A percentile compares a stretch with the other conserved stretches of the same genome.
These are phyloP conservation scores for Poecilobothrus nobilitatus DNA, from an alignment of 2,888 invertebrate genomes.

Conservation along the genomic window DNA sequence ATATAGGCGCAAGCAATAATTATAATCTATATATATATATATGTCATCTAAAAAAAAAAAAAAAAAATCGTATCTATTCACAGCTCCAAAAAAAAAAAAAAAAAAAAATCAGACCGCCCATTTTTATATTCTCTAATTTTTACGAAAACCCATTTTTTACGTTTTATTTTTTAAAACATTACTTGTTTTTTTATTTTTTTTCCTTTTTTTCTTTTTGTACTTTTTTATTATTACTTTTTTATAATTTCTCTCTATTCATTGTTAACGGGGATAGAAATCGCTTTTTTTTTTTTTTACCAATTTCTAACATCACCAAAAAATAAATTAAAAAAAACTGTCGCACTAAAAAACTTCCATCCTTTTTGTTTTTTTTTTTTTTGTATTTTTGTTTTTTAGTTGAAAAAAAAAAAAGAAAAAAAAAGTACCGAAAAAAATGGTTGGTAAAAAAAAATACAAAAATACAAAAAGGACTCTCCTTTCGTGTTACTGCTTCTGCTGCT, in stretches of 20 bases:
- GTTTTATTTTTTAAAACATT: no score
- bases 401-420: not conserved
- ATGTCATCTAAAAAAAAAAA: not conserved
- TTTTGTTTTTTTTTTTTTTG: not conserved
- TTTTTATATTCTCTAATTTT: constrained; percentile 4
- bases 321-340: constrained; percentile 1
- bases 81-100: constrained; percentile 1
- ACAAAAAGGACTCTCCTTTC: not conserved
- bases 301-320: constrained; percentile 6
- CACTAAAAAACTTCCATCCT: constrained; percentile 6
- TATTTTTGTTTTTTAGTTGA: not conserved
- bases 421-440: not conserved
- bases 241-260: constrained; percentile 4
- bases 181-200: no score
- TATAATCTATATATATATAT: not conserved
- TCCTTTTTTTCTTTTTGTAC: not conserved
- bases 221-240: not conserved
- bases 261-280: constrained; percentile 6
- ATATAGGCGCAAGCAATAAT: not conserved
- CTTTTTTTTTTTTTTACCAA: constrained; percentile 1
- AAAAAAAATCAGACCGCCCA: constrained; percentile 4
- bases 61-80: not conserved
- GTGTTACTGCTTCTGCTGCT: not conserved
- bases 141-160: constrained; percentile 1
- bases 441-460: no score